These are phyloP conservation scores for Semaprochilodus insignis DNA, from an alignment of 2,797 vertebrate species.

Conservation along the genomic window DNA sequence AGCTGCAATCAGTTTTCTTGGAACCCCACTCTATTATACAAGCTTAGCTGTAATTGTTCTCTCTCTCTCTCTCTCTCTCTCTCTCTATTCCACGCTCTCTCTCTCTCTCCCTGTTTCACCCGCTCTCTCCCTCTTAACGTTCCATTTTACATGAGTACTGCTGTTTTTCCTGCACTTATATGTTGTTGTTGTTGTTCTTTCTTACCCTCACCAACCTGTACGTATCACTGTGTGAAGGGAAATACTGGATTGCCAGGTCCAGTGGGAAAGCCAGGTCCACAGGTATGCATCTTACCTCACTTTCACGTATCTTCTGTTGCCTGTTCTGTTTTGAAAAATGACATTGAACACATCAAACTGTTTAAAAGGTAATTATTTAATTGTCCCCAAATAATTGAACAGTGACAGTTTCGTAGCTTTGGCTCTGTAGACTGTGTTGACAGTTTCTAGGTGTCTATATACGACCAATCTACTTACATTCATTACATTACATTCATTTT, in stretches of 20 bases:
- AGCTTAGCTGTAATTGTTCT: constrained; percentile 3
- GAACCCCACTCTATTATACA: background rate
- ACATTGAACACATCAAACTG: too few relatives aligned
- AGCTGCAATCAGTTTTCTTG: background rate
- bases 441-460: too few relatives aligned
- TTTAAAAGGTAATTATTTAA: too few relatives aligned
- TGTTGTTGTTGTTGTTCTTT: background rate
- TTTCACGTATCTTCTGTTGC: background rate
- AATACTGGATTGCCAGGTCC: constrained; percentile 83
- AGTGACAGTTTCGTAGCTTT: too few relatives aligned
- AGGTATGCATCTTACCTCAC: constrained; percentile 72
- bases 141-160: background rate
- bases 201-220: constrained; percentile 33
- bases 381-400: too few relatives aligned
- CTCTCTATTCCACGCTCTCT: too few relatives aligned
- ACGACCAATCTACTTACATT: too few relatives aligned
- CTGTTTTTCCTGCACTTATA: background rate
- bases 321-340: too few relatives aligned
- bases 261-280: constrained; percentile 83
- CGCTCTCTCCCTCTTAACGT: background rate
- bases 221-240: constrained; percentile 79
- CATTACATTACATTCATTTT: too few relatives aligned
- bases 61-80: background rate
- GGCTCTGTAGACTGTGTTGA: too few relatives aligned
- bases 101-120: too few relatives aligned